Percentiles rank a stretch among this genome's conserved stretches.
Conservation (phyloP, 2,888 invertebrate genomes). For the Autographa gamma region DNA sequence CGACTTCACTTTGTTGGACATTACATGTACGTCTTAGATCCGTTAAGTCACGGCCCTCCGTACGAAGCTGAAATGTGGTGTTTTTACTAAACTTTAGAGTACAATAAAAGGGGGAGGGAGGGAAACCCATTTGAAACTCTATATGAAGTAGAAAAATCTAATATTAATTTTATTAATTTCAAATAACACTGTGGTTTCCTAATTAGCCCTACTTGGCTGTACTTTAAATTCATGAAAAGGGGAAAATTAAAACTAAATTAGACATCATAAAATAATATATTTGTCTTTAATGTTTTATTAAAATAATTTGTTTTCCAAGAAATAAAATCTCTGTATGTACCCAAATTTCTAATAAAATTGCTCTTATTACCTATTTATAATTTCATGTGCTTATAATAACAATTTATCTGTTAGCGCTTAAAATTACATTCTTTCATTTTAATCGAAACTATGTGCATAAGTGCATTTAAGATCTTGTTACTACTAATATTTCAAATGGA, state of each 20-base stretch:
- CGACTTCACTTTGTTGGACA: not conserved
- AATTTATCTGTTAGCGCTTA: not conserved
- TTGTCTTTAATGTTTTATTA: not conserved
- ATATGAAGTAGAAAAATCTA: too few relatives aligned
- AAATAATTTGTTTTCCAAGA: not conserved
- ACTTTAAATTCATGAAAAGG: not conserved
- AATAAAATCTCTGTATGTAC: not conserved
- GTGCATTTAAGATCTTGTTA: not conserved
- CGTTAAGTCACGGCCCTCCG: constrained; percentile 16
- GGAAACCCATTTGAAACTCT: too few relatives aligned
- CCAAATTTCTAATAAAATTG: not conserved
- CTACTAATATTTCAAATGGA: not conserved
- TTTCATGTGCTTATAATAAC: not conserved
- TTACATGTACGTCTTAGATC: constrained; percentile 16
- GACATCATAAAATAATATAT: not conserved
- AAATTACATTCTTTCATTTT: not conserved
- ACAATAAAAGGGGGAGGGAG: too few relatives aligned
- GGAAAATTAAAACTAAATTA: not conserved
- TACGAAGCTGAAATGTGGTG: constrained; percentile 38
- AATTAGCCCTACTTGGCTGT: not conserved
- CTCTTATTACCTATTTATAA: not conserved
- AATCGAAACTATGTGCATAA: constrained; percentile 8
- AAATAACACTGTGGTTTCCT: too few relatives aligned
- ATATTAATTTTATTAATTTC: too few relatives aligned
- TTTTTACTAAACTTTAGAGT: not conserved